phyloP scores from a whole-genome alignment of 2,113 vertebrate genomes.

The Rhinopomastus cyanomelas region DNA sequence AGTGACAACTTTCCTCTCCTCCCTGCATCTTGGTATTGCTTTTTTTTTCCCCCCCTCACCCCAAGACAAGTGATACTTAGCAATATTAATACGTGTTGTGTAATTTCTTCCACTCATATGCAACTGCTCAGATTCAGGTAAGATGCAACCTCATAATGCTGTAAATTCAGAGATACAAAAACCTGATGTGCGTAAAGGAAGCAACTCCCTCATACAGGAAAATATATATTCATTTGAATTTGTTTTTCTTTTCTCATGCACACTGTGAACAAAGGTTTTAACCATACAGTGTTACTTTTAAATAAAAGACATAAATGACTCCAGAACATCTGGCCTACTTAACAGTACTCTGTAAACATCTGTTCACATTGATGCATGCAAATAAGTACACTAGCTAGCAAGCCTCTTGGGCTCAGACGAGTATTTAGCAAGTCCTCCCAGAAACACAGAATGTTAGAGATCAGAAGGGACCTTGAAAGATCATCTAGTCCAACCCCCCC shows the following conservation, averaged over 20 bases:
- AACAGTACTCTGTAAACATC: slow-evolving; percentile 68
- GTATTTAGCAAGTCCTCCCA: slow-evolving; percentile 40
- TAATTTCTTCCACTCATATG: neutral
- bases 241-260: neutral
- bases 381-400: slow-evolving; percentile 58
- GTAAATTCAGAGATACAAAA: neutral
- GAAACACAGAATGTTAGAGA: no score
- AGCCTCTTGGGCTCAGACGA: slow-evolving; percentile 49
- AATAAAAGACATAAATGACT: slow-evolving; percentile 61
- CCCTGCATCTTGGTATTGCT: neutral
- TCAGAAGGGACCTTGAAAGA: no score
- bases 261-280: neutral
- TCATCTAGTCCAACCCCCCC: no score
- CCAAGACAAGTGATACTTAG: neutral
- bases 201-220: neutral
- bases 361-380: slow-evolving; percentile 64
- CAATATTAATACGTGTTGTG: neutral
- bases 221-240: neutral
- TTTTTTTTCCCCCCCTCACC: neutral
- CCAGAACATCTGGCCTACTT: slow-evolving; percentile 68
- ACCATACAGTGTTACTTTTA: slow-evolving; percentile 53
- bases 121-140: neutral
- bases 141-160: neutral
- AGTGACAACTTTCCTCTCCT: neutral
- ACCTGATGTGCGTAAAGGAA: neutral